Evolutionary conservation across 2,113 vertebrate species (phyloP), one percentile per base, ranked within the genome.

Genomic region (Rhinolophus sinicus): DNA sequence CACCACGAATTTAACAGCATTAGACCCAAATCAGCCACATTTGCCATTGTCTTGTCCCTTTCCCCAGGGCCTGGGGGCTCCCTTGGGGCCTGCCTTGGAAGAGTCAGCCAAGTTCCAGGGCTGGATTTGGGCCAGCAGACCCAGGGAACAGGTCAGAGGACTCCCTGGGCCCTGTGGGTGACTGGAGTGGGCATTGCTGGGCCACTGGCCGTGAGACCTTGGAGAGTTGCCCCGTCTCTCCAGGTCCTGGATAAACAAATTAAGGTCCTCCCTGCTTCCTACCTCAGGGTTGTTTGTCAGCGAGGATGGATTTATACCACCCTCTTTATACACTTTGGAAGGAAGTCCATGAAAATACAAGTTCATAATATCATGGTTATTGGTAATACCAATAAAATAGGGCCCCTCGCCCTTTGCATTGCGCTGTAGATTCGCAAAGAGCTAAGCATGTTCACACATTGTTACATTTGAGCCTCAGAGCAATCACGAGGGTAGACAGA

Each of bases 21-120:
- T 97, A 97, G 98, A 96, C 98, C 97, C 97, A 98, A 98, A 96
- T 90, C 90, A 96, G 95, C 97, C 94, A 88, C 28, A 58, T 84
- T 77, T 85, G 65, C 40, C 47, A 75, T 83, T 95, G 88, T 50
- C 30, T 33, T 58, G 58, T 38, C 64, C 84, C 44, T 75, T 2
- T 6, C 50, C 18, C 15, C 21, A 4, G 54, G 62, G 72, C 28
- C 87, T 52, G 52, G 52, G 62, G 22, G 22, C 52, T 76, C 30
- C 83, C 26, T 5, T 2, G 35, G 50, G 72, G 19, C 40, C 78
- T 92, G 47, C 50, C 44, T 89, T 40, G 44, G 22, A 78, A 77
- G 22, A 52, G 13, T 24, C 50, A 77, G 64, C 40, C 50, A 56
- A 78, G 85, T 30, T 90, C 35, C 28, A 64, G 69, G 47, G 24